Conservation (phyloP, 2,797 vertebrate species). For the Sebastes melanostomus region DNA sequence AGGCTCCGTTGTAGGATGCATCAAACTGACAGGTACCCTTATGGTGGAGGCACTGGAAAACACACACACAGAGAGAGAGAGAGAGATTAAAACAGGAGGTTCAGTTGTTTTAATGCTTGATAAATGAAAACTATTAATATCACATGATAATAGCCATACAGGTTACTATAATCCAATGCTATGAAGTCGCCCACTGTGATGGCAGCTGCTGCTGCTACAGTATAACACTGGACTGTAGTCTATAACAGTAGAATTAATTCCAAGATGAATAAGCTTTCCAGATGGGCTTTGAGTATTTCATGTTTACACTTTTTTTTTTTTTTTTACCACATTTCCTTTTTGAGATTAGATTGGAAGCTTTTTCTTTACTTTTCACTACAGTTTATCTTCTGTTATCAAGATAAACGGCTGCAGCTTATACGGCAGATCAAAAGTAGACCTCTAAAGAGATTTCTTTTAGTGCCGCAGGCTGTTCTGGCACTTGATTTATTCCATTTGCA, state of each 20-base stretch:
- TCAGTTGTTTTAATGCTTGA: not conserved
- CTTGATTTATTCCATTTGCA: slow-evolving; percentile 48
- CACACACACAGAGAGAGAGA: not conserved
- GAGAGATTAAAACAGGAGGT: not conserved
- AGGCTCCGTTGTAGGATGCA: not conserved
- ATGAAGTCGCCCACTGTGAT: slow-evolving; percentile 3
- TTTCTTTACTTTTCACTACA: slow-evolving; percentile 23
- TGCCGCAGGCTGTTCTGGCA: slow-evolving; percentile 31
- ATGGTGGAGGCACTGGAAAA: not conserved
- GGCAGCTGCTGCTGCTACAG: slow-evolving; percentile 13
- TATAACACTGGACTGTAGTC: not conserved
- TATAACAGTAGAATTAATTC: not conserved
- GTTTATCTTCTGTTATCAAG: slow-evolving; percentile 41
- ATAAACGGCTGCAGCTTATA: slow-evolving; percentile 42
- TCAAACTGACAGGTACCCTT: slow-evolving; percentile 9
- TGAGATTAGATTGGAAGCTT: slow-evolving; percentile 44
- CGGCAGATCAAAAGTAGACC: slow-evolving; percentile 52
- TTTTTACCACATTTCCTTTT: slow-evolving; percentile 32
- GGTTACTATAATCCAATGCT: slow-evolving; percentile 2
- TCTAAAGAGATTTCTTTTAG: slow-evolving; percentile 36
- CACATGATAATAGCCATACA: not conserved
- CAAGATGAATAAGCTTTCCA: slow-evolving; percentile 15
- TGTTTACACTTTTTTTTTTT: slow-evolving; percentile 41
- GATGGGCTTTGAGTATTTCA: slow-evolving; percentile 8
- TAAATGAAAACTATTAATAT: not conserved